Evolutionary conservation across 2,888 invertebrate species (phyloP).

Genomic region (Ferdinandea cuprea): DNA sequence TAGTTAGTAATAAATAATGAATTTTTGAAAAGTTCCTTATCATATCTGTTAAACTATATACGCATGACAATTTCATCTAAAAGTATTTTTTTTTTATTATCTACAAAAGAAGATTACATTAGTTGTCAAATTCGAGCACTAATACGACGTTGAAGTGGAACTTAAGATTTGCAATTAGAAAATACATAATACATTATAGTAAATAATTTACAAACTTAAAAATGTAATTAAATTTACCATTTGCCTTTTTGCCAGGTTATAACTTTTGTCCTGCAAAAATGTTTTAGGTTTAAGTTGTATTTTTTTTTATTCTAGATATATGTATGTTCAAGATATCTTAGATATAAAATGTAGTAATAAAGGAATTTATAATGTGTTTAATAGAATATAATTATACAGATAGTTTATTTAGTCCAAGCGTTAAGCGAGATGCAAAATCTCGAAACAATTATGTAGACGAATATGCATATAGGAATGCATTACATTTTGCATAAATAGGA

Average conservation of each 20-base stretch:
- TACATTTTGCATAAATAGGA: too few species aligned
- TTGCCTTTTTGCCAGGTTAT: constrained; percentile 93
- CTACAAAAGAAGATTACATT: constrained; percentile 27
- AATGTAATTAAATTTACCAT: constrained; percentile 86
- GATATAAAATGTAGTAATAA: background rate
- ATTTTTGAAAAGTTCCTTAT: background rate
- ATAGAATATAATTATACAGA: background rate
- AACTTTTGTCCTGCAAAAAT: constrained; percentile 92
- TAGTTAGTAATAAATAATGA: background rate
- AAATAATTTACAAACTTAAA: constrained; percentile 32
- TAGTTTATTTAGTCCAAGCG: background rate
- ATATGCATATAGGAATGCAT: too few species aligned
- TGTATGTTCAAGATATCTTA: background rate
- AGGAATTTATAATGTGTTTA: too few species aligned
- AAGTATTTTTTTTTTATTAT: constrained; percentile 4
- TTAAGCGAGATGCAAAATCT: too few species aligned
- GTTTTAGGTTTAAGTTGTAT: constrained; percentile 20
- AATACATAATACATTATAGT: background rate
- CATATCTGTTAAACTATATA: background rate
- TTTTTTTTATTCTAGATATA: too few species aligned
- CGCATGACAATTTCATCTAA: background rate
- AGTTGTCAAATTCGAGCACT: constrained; percentile 24
- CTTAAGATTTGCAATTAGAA: constrained; percentile 5
- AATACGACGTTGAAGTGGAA: constrained; percentile 10
- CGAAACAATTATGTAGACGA: too few species aligned